Percentiles rank a stretch among this genome's conserved stretches.
phyloP scores from a whole-genome alignment of 2,113 vertebrate species.

The Phylloscopus whistleri region DNA sequence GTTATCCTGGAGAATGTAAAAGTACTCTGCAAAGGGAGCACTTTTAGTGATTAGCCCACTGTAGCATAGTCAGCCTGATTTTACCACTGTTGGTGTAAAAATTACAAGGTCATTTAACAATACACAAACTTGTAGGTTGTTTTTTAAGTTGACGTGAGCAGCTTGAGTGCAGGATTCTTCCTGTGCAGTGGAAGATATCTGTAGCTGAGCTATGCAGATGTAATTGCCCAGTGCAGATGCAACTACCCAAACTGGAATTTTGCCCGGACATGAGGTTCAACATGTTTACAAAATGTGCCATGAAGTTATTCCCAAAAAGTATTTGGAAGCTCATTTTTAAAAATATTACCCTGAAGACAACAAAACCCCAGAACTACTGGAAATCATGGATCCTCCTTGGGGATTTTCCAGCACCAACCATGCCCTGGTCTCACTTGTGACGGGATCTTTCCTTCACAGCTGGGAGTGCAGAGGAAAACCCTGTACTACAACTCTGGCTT shows the following conservation, averaged over 20 bases:
- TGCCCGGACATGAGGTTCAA: background rate
- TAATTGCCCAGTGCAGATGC: background rate
- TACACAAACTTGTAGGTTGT: background rate
- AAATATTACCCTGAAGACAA: background rate
- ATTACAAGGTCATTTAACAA: background rate
- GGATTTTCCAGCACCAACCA: background rate
- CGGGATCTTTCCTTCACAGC: accelerated
- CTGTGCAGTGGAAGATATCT: background rate
- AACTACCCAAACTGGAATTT: background rate
- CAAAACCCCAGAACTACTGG: background rate
- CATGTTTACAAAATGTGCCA: background rate
- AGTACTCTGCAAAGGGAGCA: background rate
- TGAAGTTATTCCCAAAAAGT: background rate
- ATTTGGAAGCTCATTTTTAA: background rate
- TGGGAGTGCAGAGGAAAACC: background rate
- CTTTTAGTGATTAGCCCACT: background rate
- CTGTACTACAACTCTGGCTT: background rate
- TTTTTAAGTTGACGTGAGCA: background rate
- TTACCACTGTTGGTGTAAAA: background rate
- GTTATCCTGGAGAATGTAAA: background rate
- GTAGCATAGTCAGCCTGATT: background rate
- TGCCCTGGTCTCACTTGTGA: background rate
- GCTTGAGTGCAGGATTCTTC: background rate
- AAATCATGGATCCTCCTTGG: background rate
- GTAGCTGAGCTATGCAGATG: background rate